phyloP scores from a whole-genome alignment of 2,888 invertebrate genomes.

The Tipula unca region DNA sequence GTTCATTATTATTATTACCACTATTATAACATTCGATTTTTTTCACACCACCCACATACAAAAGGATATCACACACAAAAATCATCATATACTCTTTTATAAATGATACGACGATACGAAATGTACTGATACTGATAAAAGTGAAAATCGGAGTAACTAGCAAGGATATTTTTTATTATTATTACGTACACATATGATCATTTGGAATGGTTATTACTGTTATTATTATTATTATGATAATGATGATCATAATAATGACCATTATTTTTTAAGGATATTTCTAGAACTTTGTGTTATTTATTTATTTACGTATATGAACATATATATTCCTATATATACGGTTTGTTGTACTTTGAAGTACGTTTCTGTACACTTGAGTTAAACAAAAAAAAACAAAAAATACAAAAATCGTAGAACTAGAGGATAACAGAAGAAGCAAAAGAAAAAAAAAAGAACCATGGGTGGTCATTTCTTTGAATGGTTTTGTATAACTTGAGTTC shows the following conservation, averaged over 20 bases:
- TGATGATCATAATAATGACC: conserved; percentile 8
- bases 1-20: not conserved
- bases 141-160: conserved; percentile 4
- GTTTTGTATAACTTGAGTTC: not conserved
- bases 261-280: conserved; percentile 1
- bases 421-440: not conserved
- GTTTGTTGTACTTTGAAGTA: not conserved
- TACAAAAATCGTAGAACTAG: not conserved
- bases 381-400: not conserved
- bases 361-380: not conserved
- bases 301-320: not conserved
- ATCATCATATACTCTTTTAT: not conserved
- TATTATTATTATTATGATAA: not conserved
- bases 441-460: not conserved
- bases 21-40: conserved; percentile 3
- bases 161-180: conserved; percentile 4
- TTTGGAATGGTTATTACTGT: not conserved
- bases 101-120: not conserved
- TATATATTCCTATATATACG: not conserved
- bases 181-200: not conserved
- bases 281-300: not conserved
- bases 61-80: not conserved
- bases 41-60: not conserved
- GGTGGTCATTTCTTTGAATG: not conserved
- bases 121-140: not conserved